Percentiles rank a stretch among this genome's conserved stretches.
These are phyloP conservation scores for Syritta pipiens DNA, from an alignment of 2,888 invertebrate genomes.

Conservation along the genomic window DNA sequence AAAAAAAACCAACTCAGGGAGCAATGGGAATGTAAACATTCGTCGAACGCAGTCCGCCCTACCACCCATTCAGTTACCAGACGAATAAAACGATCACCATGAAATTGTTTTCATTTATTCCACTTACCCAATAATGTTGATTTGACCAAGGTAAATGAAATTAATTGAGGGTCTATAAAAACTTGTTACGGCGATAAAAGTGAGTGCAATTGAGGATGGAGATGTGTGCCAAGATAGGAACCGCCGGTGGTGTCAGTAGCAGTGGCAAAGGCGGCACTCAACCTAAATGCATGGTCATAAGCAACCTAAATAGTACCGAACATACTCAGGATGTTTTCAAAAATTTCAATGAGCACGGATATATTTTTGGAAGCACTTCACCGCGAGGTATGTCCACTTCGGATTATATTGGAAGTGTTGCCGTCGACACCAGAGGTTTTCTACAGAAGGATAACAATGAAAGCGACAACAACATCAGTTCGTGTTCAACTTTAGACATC, in stretches of 20 bases:
- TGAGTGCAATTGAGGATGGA: conserved; percentile 26
- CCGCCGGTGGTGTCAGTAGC: conserved; percentile 35
- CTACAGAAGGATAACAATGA: conserved; percentile 77
- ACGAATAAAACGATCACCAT: conserved; percentile 7
- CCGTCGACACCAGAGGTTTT: conserved; percentile 35
- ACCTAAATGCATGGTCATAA: conserved; percentile 61
- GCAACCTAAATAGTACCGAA: conserved; percentile 38
- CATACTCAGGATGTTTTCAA: conserved; percentile 69
- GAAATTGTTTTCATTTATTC: not conserved
- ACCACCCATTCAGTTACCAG: conserved; percentile 1
- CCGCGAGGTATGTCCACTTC: conserved; percentile 72
- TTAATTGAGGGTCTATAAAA: not conserved
- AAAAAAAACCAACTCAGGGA: conserved; percentile 28
- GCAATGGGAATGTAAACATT: conserved; percentile 64
- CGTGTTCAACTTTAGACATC: conserved; percentile 78
- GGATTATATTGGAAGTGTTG: conserved; percentile 37
- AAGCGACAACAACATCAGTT: conserved; percentile 78
- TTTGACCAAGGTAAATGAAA: conserved; percentile 8
- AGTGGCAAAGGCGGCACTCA: conserved; percentile 46
- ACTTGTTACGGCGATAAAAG: not conserved
- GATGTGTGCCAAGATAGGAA: conserved; percentile 59
- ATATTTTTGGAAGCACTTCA: conserved; percentile 77
- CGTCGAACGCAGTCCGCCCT: conserved; percentile 17
- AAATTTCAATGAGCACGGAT: conserved; percentile 72
- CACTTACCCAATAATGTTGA: not conserved